Evolutionary conservation across 2,888 invertebrate species (phyloP), one percentile per base, ranked within the genome.

Genomic region (Spodoptera littoralis): DNA sequence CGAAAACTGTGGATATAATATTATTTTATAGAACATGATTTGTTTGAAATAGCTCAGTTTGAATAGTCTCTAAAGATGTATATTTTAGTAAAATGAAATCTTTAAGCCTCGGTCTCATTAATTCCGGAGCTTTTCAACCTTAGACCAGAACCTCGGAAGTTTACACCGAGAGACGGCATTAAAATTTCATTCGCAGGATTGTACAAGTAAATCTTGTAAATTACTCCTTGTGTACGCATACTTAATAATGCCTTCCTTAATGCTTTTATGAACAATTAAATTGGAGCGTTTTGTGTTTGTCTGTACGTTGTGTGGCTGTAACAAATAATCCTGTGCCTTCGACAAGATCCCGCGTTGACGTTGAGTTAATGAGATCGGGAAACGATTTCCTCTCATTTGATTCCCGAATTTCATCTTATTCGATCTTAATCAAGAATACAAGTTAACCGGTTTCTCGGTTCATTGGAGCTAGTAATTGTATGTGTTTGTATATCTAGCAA

Each of bases 311-410:
- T 57, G 27, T 50, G 47, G 36, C 53, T 22, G 44, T 43, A 24
- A 22, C 44, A 60, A 36, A 46, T 69, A 65, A 63, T 77, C 50
- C 43, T 30, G n/a, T 47, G 13, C 45, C n/a, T 56, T 36, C 44
- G 58, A 24, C 27, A 46, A 52, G 60, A 77, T 65, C 48, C 61
- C 36, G 56, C 47, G 36, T 48, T 49, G 68, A 64, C 60, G 44
- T 54, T 51, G 36, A 49, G 54, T 64, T 50, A 76, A 76, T 68
- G 60, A 61, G 61, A 60, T 76, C n/a, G 43, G 46, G 49, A 66
- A 67, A 64, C 48, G 46, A 41, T 12, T 51, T 45, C 41, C 24
- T 53, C 44, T 50, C 6, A n/a, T 22, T 11, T 30, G 48, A 13
- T 42, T 56, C 2, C 52, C 47, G 12, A 52, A 70, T 58, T 46